Evolutionary conservation across 2,797 vertebrate genomes (phyloP).

Genomic region (Eremophila alpestris): DNA sequence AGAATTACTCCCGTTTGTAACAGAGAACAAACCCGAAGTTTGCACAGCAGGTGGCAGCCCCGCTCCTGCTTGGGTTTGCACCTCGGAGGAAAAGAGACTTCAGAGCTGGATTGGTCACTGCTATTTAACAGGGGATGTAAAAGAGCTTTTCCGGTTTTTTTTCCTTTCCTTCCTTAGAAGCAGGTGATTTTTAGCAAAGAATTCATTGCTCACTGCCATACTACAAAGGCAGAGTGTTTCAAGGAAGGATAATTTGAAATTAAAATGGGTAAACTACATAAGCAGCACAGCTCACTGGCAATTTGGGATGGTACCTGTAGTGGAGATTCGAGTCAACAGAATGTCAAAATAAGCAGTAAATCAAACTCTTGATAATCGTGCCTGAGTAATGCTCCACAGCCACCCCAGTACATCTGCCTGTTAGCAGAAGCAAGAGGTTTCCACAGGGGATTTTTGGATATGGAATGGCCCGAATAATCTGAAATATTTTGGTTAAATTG

Average conservation of each 20-base stretch:
- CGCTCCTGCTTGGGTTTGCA: not conserved
- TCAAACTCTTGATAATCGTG: not conserved
- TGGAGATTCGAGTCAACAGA: not conserved
- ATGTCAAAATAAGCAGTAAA: not conserved
- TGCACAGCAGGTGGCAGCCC: constrained; percentile 50
- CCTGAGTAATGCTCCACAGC: not conserved
- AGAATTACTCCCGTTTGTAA: not conserved
- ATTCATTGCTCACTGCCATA: not conserved
- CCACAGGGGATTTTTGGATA: not conserved
- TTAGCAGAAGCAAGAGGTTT: not conserved
- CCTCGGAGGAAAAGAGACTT: not conserved
- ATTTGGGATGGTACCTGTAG: not conserved
- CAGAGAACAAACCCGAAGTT: not conserved
- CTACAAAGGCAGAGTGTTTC: not conserved
- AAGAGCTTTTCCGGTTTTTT: no score
- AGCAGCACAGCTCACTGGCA: not conserved
- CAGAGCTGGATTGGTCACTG: not conserved
- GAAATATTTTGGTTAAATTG: not conserved
- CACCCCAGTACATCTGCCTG: not conserved
- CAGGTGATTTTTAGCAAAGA: not conserved
- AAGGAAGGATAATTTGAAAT: not conserved
- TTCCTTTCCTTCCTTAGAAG: not conserved
- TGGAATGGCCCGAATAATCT: not conserved
- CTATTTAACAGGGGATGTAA: not conserved
- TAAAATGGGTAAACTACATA: not conserved